Evolutionary conservation across 2,797 vertebrate species (phyloP), one percentile per base, ranked within the genome.

Genomic region (Cynopterus sphinx): DNA sequence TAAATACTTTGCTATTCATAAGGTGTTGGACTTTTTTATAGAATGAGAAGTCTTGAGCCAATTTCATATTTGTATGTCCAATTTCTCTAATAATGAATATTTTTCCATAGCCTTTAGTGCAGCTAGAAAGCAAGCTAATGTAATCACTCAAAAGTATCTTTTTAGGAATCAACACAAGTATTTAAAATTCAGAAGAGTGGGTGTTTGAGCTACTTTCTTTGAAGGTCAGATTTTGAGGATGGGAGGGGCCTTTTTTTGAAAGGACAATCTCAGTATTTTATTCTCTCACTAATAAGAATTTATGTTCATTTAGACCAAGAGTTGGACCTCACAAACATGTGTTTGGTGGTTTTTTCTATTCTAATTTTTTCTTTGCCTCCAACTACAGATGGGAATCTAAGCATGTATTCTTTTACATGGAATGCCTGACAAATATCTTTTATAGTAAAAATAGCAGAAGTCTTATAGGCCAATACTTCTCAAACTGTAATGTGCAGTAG

Each of bases 381-480:
- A 88, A 70, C 43, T 98, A 92, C 89, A 89, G 59, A 95, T 82
- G 91, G 82, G 71, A 91, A 95, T 96, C 95, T 93, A 97, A 96
- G 78, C 84, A 98, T 81, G 33, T 57, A 84, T 85, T 90, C n/a
- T 96, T 86, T 94, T 74, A 87, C 33, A 67, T 79, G 49, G 51
- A 53, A 79, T 78, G 28, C 21, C 55, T 81, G 16, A 74, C 24
- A 90, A 95, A 91, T 67, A 55, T 13, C 17, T 78, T 92, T 87
- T 92, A 36, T n/a, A 49, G 46, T 84, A 75, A 86, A 92, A 88
- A 90, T 2, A 84, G 13, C 33, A 68, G 55, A 90, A 77, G 63
- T 78, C 61, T 5, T 59, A n/a, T 49, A 67, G n/a, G 33, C 41
- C 33, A 95, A 49, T 39, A 71, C 46, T 86, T 90, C 33, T 77